Evolutionary conservation across 2,888 invertebrate species (phyloP), one percentile per base, ranked within the genome.

Genomic region (Tridacna crocea): DNA sequence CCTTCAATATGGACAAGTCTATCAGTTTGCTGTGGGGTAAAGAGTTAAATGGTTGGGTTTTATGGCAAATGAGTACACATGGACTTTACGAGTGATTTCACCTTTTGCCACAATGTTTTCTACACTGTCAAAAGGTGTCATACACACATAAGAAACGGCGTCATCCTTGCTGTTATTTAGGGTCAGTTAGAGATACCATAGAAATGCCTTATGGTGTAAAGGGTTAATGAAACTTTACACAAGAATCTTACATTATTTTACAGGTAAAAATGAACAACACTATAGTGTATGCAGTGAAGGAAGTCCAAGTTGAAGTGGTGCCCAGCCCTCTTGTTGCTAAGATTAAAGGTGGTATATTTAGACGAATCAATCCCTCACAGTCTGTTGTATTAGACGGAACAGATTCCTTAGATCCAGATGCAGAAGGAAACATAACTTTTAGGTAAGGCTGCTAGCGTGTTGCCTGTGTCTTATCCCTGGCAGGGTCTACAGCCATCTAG

Each of bases 211-310:
- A n/a, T n/a, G n/a, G n/a, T n/a, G n/a, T n/a, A 10, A 55, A 6
- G 55, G 55, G 55, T 6, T 55, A 10, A 55, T 8, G 10, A 55
- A 55, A 11, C 3, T 6, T 55, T 19, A 55, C 55, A 19, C 55
- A 15, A 55, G 10, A 27, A 15, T 6, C 26, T 22, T 13, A n/a
- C 13, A 3, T 24, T 19, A 24, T 4, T 3, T 77, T 87, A 1
- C 84, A 92, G 92, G 92, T 93, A 58, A 66, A 77, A 36, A 91
- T 92, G 89, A 86, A 84, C 24, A 87, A 84, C 6, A 91, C 92
- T 0, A 90, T 91, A 48, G 93, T 93, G 6, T 91, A 90, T 82
- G 75, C 88, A 11, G 84, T 76, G 24, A 78, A 78, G 0, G 51
- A 85, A 22, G 80, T 83, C 0, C 22, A 72, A 0, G 60, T 93